These are phyloP conservation scores for Erythrocercus mccallii DNA, from an alignment of 2,113 vertebrate species.

Conservation along the genomic window DNA sequence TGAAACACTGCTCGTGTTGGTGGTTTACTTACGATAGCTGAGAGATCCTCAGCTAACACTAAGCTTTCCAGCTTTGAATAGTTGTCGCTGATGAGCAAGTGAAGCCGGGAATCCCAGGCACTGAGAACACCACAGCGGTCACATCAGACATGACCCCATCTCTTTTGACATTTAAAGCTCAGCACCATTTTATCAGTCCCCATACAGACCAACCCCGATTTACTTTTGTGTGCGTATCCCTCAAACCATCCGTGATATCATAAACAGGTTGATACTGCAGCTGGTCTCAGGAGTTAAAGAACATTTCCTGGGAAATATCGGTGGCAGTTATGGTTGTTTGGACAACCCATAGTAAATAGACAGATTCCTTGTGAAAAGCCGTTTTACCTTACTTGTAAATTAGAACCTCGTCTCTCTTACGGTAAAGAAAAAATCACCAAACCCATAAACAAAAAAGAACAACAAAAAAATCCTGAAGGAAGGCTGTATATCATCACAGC, in stretches of 20 bases:
- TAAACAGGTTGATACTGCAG: fast-evolving
- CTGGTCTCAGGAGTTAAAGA: background rate
- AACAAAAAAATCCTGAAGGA: background rate
- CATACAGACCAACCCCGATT: background rate
- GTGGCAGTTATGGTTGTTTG: fast-evolving
- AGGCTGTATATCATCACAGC: background rate
- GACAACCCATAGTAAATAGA: background rate
- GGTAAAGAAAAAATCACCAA: fast-evolving
- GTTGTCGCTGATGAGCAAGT: fast-evolving
- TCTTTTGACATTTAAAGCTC: background rate
- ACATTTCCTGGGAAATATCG: background rate
- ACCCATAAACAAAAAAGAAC: background rate
- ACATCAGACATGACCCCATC: background rate
- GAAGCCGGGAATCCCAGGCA: background rate
- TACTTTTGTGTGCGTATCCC: background rate
- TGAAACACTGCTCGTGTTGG: background rate
- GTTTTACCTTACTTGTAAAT: background rate
- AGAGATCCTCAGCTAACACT: background rate
- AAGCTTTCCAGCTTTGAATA: background rate
- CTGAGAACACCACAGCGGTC: background rate
- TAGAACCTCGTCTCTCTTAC: fast-evolving
- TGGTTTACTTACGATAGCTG: fast-evolving
- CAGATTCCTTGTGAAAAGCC: fast-evolving
- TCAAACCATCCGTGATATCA: background rate
- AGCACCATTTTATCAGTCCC: no score